Evolutionary conservation across 2,888 invertebrate genomes (phyloP).

Genomic region (Sylvicola fuscatus): DNA sequence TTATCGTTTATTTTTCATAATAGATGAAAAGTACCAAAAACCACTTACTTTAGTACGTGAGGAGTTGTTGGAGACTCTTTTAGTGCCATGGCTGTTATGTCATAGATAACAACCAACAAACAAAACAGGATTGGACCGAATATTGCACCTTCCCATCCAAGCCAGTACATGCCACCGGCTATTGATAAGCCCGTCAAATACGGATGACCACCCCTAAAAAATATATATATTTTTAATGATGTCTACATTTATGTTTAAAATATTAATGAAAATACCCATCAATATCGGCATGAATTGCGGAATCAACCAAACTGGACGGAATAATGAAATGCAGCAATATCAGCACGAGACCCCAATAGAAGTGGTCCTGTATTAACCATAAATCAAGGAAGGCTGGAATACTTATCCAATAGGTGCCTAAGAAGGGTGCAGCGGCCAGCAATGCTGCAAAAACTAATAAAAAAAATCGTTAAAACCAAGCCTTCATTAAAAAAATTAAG

Average conservation of each 20-base stretch:
- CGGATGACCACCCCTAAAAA: conserved; percentile 69
- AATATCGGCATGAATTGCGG: conserved; percentile 91
- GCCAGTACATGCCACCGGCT: conserved; percentile 93
- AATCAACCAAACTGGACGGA: conserved; percentile 82
- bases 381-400: conserved; percentile 87
- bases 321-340: conserved; percentile 62
- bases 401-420: conserved; percentile 91
- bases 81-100: conserved; percentile 52
- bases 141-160: conserved; percentile 92
- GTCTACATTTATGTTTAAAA: not conserved
- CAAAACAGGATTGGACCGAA: conserved; percentile 90
- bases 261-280: conserved; percentile 46
- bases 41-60: too few species aligned
- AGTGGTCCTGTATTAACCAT: conserved; percentile 78
- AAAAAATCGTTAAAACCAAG: not conserved
- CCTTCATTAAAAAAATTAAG: conserved; percentile 1
- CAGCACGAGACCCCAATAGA: conserved; percentile 59
- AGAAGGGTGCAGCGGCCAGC: conserved; percentile 86
- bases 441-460: conserved; percentile 59
- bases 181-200: conserved; percentile 93
- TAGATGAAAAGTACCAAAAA: too few species aligned
- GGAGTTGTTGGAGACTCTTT: conserved; percentile 37
- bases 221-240: not conserved
- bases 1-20: too few species aligned
- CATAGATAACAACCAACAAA: conserved; percentile 80